Conservation (phyloP, 2,797 vertebrate species). For the Semotilus atromaculatus region DNA sequence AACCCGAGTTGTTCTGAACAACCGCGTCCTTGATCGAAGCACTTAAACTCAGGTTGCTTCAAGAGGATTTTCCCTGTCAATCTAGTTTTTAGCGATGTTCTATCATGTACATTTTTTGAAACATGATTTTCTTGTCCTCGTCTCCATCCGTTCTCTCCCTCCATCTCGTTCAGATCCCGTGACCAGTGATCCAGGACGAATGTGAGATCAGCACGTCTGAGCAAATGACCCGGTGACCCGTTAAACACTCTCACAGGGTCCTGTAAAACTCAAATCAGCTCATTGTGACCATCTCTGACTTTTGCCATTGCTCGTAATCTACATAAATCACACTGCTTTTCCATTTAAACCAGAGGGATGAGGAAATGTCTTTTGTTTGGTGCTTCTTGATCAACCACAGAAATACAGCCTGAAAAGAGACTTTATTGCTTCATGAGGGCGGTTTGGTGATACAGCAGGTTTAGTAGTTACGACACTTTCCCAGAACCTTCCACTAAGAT, state of each 20-base stretch:
- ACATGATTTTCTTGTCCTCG: neutral
- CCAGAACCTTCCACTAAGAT: neutral
- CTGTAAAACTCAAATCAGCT: conserved; percentile 22
- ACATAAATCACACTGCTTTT: neutral
- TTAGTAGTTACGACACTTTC: neutral
- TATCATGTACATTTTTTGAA: neutral
- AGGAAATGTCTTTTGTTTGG: neutral
- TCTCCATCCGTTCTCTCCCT: conserved; percentile 2
- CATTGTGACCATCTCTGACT: conserved; percentile 1
- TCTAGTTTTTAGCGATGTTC: neutral
- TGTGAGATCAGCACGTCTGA: conserved; percentile 40
- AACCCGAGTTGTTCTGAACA: no score
- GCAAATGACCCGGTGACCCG: conserved; percentile 35
- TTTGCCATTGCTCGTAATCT: neutral
- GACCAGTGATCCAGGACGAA: conserved; percentile 46
- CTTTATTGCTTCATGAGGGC: neutral
- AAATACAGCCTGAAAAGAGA: neutral
- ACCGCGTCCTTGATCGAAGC: neutral
- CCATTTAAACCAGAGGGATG: neutral
- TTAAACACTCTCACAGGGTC: conserved; percentile 38
- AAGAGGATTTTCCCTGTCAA: neutral
- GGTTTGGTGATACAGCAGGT: neutral
- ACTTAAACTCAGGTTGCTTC: neutral
- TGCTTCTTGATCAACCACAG: neutral
- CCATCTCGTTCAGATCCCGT: conserved; percentile 23